Evolutionary conservation across 1,140 invertebrate species (phyloP).

Genomic region (Littorina saxatilis): DNA sequence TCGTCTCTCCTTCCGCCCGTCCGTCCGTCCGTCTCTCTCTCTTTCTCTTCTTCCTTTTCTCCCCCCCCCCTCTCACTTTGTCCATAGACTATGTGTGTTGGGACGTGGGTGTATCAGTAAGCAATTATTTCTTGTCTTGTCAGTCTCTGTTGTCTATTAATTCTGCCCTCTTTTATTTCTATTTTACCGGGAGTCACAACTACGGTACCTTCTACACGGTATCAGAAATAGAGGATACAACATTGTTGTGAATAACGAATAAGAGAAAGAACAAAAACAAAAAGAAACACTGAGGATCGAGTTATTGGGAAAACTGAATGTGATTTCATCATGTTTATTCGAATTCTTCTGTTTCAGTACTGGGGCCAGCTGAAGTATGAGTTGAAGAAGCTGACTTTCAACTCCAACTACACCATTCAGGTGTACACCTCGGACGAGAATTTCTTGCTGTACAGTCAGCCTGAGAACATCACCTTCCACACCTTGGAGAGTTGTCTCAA

Average conservation of each 20-base stretch:
- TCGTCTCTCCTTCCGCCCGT: too few relatives aligned
- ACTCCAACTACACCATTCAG: conserved; percentile 33
- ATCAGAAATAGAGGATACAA: too few relatives aligned
- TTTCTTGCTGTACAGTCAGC: conserved; percentile 22
- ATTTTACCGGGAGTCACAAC: too few relatives aligned
- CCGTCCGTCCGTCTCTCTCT: too few relatives aligned
- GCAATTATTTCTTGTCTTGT: neutral
- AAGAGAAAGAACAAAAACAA: neutral
- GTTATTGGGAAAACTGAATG: neutral
- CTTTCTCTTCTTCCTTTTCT: too few relatives aligned
- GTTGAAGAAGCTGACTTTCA: conserved; percentile 31
- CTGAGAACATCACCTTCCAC: conserved; percentile 17
- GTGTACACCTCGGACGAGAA: conserved; percentile 33
- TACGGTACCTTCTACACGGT: too few relatives aligned
- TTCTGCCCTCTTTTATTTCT: too few relatives aligned
- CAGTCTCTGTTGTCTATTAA: too few relatives aligned
- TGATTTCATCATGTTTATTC: too few relatives aligned
- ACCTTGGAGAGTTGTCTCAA: conserved; percentile 41
- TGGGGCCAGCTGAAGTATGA: conserved; percentile 39
- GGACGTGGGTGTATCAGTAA: neutral
- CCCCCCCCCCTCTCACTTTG: too few relatives aligned
- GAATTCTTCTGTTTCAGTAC: too few relatives aligned
- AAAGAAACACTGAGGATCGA: neutral
- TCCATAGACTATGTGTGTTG: neutral
- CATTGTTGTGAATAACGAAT: too few relatives aligned